Evolutionary conservation across 2,888 invertebrate species (phyloP), one percentile per base, ranked within the genome.

Genomic region (Drosophila affinis): DNA sequence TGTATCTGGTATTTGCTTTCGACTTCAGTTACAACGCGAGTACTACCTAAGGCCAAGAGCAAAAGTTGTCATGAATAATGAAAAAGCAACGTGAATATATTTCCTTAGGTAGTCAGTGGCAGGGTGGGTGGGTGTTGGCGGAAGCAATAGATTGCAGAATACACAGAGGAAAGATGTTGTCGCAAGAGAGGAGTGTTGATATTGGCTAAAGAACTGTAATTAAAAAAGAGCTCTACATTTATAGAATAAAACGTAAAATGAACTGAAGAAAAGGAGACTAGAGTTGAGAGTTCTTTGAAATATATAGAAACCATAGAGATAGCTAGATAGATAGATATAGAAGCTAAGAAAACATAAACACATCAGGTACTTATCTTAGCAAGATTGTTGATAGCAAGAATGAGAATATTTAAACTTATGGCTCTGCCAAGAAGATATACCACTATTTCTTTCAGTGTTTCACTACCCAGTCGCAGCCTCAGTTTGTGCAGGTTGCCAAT

Each of bases 21-120:
- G 84, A 77, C 83, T 39, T 84, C 81, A 73, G 83, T 81, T 83
- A 82, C 85, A 73, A 48, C n/a, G 44, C 64, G 10, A 45, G 58
- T 59, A 59, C 49, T 47, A 49, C 34, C 48, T 49, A 55, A 76
- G 84, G 75, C 84, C 79, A 76, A 67, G 65, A 83, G 84, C 79
- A 79, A 14, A 39, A 85, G 85, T 87, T 81, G 85, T 88, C 85
- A 86, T 86, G 85, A 86, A 86, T 86, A 86, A 86, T 86, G 85
- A 88, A 86, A 88, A 84, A 72, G 87, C 75, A 76, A 84, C 79
- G 85, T 87, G 86, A 81, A 85, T 88, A 81, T 78, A 83, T 88
- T 88, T 88, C 75, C 71, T 72, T 74, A 51, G 62, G 49, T 68
- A 21, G 49, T 59, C 21, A 21, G 3, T 21, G 18, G 17, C 48